Evolutionary conservation across 2,797 vertebrate genomes (phyloP).

Genomic region (Phoxinus dragarum): DNA sequence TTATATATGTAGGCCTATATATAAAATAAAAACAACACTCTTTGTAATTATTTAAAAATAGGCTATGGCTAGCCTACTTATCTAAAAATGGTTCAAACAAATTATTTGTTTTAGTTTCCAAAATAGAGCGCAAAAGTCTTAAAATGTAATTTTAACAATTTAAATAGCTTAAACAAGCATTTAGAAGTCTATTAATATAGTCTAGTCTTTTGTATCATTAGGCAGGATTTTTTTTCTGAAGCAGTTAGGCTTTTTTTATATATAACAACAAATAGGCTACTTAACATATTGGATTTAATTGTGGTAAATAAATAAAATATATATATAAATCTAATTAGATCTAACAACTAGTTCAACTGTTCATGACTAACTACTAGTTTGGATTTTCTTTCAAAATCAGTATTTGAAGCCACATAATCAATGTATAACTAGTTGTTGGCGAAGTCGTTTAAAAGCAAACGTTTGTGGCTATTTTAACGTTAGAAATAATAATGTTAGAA

Average conservation of each 20-base stretch:
- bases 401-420: neutral
- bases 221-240: neutral
- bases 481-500: neutral
- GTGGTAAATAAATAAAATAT: neutral
- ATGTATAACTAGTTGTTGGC: neutral
- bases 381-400: neutral
- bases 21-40: neutral
- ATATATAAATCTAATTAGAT: neutral
- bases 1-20: neutral
- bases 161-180: neutral
- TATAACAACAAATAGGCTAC: neutral
- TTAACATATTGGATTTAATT: neutral
- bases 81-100: neutral
- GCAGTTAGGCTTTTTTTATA: neutral
- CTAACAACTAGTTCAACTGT: neutral
- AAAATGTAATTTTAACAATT: neutral
- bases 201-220: neutral
- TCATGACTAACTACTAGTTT: neutral
- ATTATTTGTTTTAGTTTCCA: neutral
- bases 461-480: neutral
- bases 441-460: slow-evolving; percentile 1
- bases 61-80: neutral
- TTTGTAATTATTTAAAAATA: neutral
- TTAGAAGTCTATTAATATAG: neutral
- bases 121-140: neutral